phyloP scores from a whole-genome alignment of 2,113 vertebrate genomes.

The Asarcornis scutulata region DNA sequence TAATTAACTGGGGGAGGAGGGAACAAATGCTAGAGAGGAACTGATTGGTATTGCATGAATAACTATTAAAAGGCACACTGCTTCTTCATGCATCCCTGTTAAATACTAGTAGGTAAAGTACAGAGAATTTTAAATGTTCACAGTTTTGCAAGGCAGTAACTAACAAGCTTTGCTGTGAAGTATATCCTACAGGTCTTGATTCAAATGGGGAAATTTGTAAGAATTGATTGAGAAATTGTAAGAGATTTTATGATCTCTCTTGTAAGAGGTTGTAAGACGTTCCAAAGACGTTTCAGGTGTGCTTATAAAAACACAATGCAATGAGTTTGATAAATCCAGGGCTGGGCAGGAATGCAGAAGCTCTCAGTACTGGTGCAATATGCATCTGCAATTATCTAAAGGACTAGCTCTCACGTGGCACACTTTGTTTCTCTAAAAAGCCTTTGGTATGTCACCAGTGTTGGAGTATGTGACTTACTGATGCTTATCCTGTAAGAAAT shows the following conservation, averaged over 20 bases:
- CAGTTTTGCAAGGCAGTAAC: neutral
- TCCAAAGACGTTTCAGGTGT: neutral
- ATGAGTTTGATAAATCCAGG: neutral
- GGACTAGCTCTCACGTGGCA: neutral
- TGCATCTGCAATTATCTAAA: neutral
- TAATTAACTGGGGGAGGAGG: conserved; percentile 1
- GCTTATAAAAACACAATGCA: neutral
- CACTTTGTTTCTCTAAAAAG: neutral
- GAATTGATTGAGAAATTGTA: neutral
- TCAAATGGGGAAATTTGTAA: neutral
- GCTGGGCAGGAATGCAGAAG: neutral
- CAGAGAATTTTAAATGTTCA: neutral
- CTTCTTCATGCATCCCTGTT: neutral
- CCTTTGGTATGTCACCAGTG: neutral
- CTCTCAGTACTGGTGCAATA: neutral
- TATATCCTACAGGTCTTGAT: neutral
- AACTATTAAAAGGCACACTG: neutral
- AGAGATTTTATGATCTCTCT: neutral
- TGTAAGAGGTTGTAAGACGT: neutral
- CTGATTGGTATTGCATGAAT: neutral
- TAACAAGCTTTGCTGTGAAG: neutral
- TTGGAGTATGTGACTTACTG: neutral
- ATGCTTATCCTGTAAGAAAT: neutral
- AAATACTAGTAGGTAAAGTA: neutral
- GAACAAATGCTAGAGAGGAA: neutral